phyloP scores from a whole-genome alignment of 2,888 invertebrate genomes.

The Acronicta aceris region DNA sequence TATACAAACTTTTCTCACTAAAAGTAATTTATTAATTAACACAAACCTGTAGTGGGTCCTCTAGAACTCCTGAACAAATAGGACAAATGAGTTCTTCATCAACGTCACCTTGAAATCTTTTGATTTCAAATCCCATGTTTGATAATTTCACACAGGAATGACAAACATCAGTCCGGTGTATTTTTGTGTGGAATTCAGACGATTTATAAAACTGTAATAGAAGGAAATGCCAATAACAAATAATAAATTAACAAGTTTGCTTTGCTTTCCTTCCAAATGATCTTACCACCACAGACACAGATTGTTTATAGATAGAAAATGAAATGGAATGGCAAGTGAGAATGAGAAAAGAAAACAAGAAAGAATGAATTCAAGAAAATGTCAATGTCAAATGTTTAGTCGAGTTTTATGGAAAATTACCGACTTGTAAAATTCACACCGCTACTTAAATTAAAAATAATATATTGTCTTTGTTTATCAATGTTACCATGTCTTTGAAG shows the following conservation, averaged over 20 bases:
- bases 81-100: conserved; percentile 99
- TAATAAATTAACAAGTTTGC: conserved; percentile 49
- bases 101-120: conserved; percentile 97
- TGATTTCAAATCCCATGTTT: conserved; percentile 97
- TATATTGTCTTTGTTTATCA: no score
- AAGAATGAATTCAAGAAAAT: background rate
- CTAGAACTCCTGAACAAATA: conserved; percentile 98
- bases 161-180: conserved; percentile 66
- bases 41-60: conserved; percentile 97
- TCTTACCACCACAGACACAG: conserved; percentile 36
- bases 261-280: conserved; percentile 45
- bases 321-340: background rate
- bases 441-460: no score
- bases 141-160: conserved; percentile 63
- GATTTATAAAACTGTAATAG: conserved; percentile 59
- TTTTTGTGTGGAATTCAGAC: conserved; percentile 42
- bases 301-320: conserved; percentile 1
- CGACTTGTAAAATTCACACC: no score
- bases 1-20: conserved; percentile 17
- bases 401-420: conserved; percentile 5
- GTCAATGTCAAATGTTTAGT: conserved; percentile 43
- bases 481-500: no score
- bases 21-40: conserved; percentile 14
- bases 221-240: conserved; percentile 67
- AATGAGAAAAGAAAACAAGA: no score